phyloP scores from a whole-genome alignment of 2,797 vertebrate genomes.

The Sebastes iracundus region DNA sequence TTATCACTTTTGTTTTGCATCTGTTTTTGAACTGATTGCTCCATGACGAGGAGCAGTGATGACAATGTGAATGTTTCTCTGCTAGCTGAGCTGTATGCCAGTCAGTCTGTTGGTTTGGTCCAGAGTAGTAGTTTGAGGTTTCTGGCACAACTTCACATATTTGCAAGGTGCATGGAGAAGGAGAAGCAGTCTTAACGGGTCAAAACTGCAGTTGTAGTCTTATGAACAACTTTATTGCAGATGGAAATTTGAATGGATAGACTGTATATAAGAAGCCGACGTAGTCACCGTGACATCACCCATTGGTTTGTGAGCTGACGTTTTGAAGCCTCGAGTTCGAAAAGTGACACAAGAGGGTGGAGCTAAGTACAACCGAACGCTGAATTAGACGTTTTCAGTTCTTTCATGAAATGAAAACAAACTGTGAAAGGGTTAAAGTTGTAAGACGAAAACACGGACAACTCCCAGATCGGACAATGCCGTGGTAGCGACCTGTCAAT shows the following conservation, averaged over 20 bases:
- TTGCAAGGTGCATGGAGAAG: neutral
- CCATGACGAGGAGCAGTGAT: neutral
- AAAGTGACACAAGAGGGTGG: no score
- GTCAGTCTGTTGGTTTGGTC: neutral
- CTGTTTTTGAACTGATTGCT: neutral
- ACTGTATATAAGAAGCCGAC: no score
- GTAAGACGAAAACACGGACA: no score
- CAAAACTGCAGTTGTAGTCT: neutral
- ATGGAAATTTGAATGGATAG: neutral
- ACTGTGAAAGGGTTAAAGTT: no score
- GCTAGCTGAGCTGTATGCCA: neutral
- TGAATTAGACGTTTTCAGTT: no score
- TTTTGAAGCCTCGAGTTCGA: no score
- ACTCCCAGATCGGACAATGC: no score
- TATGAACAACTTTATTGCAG: neutral
- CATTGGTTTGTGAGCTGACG: no score
- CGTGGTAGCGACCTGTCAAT: no score
- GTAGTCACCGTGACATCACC: no score
- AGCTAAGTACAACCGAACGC: no score
- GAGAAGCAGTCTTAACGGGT: neutral
- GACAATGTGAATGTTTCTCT: neutral
- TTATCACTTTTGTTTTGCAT: constrained; percentile 14
- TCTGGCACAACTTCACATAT: neutral
- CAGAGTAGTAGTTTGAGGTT: neutral
- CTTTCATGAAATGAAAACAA: no score